Evolutionary conservation across 2,888 invertebrate species (phyloP), one percentile per base, ranked within the genome.

Genomic region (Drosophila colorata): DNA sequence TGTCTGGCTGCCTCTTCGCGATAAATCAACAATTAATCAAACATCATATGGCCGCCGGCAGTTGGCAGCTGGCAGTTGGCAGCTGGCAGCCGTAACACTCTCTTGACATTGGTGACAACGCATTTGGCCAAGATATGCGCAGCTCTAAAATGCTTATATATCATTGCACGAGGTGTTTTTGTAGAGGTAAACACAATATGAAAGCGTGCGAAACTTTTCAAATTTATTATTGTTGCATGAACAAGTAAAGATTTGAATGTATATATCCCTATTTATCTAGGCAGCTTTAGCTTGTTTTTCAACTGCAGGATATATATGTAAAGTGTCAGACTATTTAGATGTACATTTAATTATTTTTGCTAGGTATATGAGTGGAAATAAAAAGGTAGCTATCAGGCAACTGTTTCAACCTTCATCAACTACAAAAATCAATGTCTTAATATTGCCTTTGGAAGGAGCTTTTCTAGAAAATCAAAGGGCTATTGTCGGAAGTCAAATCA

Each of bases 11-110:
- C 31, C 63, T 79, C 84, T 80, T 77, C 78, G 76, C 74, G 66
- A 91, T 90, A 91, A 91, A 90, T 91, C 90, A 90, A 84, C 85
- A 85, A 91, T 89, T 90, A 85, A 88, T 90, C 80, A 81, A 80
- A 82, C 88, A 80, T 87, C 90, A 82, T 75, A 66, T 78, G 78
- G 76, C 76, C 75, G 65, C 44, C 48, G 57, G 68, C 78, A 74
- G 58, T 55, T 78, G 73, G 61, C 80, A 79, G 56, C 40, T 69
- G 70, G 59, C 76, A 77, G 41, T 46, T 61, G 41, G 14, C 49
- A 49, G 33, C 25, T 49, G 18, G 37, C 16, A 40, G 35, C 43
- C 38, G 37, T 51, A 47, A 51, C 56, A 53, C 56, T 53, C 49
- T 47, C 67, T 57, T 65, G 57, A 60, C 56, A 43, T 49, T 63